Percentiles rank a stretch among this genome's conserved stretches.
These are phyloP conservation scores for Desmodus rotundus DNA, from an alignment of 2,113 vertebrate genomes.

Conservation along the genomic window DNA sequence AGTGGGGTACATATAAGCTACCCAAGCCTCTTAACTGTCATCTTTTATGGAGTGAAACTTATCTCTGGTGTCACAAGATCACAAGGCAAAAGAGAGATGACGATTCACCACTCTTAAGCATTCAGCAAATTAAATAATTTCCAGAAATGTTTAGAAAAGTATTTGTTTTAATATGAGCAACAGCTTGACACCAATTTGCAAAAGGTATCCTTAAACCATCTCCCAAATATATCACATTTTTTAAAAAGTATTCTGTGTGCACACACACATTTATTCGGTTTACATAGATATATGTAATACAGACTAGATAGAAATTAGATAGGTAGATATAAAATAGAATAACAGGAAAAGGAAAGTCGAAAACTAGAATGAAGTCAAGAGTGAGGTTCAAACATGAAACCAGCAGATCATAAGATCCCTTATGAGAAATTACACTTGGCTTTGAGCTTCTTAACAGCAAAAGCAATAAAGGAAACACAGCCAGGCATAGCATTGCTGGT, in stretches of 20 bases:
- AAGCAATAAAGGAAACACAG: background rate
- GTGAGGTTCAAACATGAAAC: background rate
- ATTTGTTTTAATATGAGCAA: background rate
- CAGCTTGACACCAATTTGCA: background rate
- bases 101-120: background rate
- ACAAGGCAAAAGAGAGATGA: background rate
- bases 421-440: background rate
- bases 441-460: background rate
- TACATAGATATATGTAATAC: background rate
- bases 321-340: background rate
- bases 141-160: slow-evolving; percentile 3
- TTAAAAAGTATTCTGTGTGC: background rate
- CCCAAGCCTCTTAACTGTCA: background rate
- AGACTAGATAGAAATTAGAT: background rate
- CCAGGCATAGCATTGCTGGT: background rate
- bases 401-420: background rate
- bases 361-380: background rate
- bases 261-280: background rate
- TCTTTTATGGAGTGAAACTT: background rate
- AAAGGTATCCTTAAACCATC: background rate
- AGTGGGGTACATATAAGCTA: background rate
- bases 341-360: background rate
- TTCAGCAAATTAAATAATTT: background rate
- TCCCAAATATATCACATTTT: background rate
- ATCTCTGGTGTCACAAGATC: background rate